phyloP scores from a whole-genome alignment of 2,113 vertebrate species.

The Prochilodus magdalenae region DNA sequence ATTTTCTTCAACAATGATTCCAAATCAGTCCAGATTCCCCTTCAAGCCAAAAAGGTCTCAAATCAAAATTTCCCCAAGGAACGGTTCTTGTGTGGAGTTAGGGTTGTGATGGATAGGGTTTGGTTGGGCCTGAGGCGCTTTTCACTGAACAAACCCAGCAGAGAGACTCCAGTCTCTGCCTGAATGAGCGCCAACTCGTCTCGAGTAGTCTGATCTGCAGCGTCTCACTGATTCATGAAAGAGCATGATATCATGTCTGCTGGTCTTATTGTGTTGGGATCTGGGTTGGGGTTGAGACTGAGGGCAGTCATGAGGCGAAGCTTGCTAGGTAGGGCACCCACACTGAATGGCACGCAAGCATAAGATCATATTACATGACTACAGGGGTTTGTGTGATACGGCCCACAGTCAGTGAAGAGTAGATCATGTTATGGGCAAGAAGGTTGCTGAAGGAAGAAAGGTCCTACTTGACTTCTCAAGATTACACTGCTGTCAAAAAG shows the following conservation, averaged over 20 bases:
- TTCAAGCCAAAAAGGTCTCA: background rate
- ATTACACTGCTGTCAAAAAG: background rate
- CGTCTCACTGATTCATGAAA: conserved; percentile 23
- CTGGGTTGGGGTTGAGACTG: conserved; percentile 15
- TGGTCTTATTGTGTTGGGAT: conserved; percentile 30
- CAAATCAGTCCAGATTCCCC: background rate
- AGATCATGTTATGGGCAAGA: background rate
- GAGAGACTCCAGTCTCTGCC: conserved; percentile 19
- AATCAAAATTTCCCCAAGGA: conserved; percentile 3
- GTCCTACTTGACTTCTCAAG: background rate
- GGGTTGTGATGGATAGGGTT: conserved; percentile 23
- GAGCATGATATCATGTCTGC: conserved; percentile 54
- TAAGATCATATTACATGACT: background rate
- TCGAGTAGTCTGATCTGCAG: conserved; percentile 20
- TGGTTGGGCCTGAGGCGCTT: conserved; percentile 14
- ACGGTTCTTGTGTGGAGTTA: background rate
- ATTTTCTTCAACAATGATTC: background rate
- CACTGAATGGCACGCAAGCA: background rate
- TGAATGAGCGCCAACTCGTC: conserved; percentile 28
- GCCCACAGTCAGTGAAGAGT: background rate
- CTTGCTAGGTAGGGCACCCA: background rate
- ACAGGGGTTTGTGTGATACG: background rate
- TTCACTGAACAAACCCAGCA: conserved; percentile 34
- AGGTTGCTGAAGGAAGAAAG: background rate
- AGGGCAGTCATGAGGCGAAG: conserved; percentile 9